phyloP scores from a whole-genome alignment of 2,113 vertebrate species.

The Oncorhynchus nerka region DNA sequence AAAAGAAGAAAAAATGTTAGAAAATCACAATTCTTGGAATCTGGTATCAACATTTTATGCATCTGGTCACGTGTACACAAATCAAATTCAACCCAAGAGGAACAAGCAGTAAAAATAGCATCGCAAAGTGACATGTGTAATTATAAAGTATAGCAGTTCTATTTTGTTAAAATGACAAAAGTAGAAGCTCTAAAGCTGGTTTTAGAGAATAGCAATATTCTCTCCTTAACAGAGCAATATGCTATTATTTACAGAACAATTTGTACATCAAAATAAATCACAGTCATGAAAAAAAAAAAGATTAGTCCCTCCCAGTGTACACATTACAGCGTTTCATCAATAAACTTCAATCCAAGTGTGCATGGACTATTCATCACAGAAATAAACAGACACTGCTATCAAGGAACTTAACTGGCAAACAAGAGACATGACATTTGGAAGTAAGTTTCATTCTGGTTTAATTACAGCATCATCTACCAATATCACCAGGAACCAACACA shows the following conservation, averaged over 20 bases:
- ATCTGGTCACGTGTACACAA: conserved; percentile 46
- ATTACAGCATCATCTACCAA: too few relatives aligned
- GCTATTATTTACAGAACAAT: conserved; percentile 59
- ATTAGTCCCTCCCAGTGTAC: conserved; percentile 40
- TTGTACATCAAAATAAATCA: conserved; percentile 41
- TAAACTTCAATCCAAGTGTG: too few relatives aligned
- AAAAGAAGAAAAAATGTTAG: background rate
- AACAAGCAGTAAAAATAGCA: conserved; percentile 47
- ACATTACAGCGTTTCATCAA: background rate
- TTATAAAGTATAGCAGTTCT: conserved; percentile 12
- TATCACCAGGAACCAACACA: conserved; percentile 29
- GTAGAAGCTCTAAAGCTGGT: conserved; percentile 44
- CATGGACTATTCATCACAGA: too few relatives aligned
- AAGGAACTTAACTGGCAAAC: conserved; percentile 41
- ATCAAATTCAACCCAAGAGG: conserved; percentile 20
- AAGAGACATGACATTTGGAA: conserved; percentile 16
- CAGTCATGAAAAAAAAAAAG: conserved; percentile 1
- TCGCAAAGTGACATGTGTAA: conserved; percentile 67
- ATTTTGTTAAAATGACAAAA: conserved; percentile 51
- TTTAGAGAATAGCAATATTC: conserved; percentile 37
- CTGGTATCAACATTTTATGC: conserved; percentile 65
- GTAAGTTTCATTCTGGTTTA: background rate
- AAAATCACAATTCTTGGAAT: conserved; percentile 8
- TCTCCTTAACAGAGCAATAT: conserved; percentile 39
- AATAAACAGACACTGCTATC: conserved; percentile 15